phyloP scores from a whole-genome alignment of 2,113 vertebrate genomes.

The Muntiacus reevesi region DNA sequence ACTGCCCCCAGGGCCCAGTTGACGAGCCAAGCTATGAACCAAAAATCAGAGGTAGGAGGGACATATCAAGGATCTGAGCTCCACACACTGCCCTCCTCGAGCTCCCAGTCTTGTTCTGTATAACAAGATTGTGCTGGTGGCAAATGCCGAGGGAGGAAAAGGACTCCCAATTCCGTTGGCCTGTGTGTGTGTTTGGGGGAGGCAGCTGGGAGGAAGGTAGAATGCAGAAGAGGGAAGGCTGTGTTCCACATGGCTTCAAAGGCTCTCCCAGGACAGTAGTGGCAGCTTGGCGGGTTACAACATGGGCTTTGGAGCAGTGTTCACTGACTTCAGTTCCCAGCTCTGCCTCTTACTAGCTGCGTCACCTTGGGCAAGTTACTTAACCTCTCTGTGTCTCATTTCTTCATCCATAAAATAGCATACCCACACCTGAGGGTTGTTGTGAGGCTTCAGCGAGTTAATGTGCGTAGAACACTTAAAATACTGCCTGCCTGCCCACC shows the following conservation, averaged over 20 bases:
- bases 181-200: not conserved
- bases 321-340: not conserved
- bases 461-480: not conserved
- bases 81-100: not conserved
- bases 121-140: not conserved
- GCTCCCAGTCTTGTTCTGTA: not conserved
- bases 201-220: too few species aligned
- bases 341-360: not conserved
- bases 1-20: not conserved
- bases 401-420: conserved; percentile 7
- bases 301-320: not conserved
- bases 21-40: not conserved
- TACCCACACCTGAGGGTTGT: not conserved
- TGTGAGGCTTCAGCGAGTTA: not conserved
- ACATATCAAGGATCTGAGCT: not conserved
- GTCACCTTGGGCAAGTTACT: not conserved
- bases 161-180: too few species aligned
- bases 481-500: not conserved
- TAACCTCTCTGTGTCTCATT: not conserved
- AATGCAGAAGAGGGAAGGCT: not conserved
- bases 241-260: not conserved
- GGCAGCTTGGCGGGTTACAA: not conserved
- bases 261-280: not conserved
- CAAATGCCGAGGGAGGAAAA: not conserved
- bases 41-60: not conserved